Base-by-base conservation (phyloP, 2,797 vertebrate species). In the Bryconaethiops microstoma region DNA sequence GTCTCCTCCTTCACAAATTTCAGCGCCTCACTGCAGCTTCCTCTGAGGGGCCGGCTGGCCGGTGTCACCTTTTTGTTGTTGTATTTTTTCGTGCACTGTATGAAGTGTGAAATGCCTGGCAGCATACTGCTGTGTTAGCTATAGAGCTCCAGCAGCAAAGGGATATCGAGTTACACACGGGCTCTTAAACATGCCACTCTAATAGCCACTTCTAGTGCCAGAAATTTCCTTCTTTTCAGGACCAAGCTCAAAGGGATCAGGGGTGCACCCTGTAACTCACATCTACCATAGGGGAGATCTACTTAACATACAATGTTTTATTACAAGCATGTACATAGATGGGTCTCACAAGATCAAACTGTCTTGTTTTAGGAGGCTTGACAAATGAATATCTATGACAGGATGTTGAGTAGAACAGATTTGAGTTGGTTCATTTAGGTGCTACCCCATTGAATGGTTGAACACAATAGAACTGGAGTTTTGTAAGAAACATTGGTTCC, bases 81-180 rank as follows among this genome's bases (percentile, higher is more conserved):
- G 60, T 68, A 54, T 76, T 65, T 79, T 52, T 75, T 13, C 23
- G 29, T 35, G 1, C 0, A 17, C 35, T 80, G 68, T 68, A 52
- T 72, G 70, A n/a, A 76, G 74, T 81, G 77, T 75, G 70, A 84
- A 83, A 79, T 80, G 70, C 25, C 72, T 78, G 68, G 50, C 16
- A 67, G 70, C 73, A 42, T n/a, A 76, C 60, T 25, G 19, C 55
- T 65, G 14, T 52, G 45, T 63, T 73, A 42, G 12, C 39, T 45
- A 35, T 21, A 65, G 54, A 17, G 23, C 35, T 35, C 74, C 17
- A 79, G 69, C 76, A 79, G 77, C 9, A 14, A 45, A 76, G 19
- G 17, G 48, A 52, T 82, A 50, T 80, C 79, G 19, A 2, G 75
- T 85, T 76, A 67, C 76, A 79, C 64, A n/a, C 7, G 16, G 13